Conservation (phyloP, 1,140 invertebrate genomes). For the Aphidius gifuensis region DNA sequence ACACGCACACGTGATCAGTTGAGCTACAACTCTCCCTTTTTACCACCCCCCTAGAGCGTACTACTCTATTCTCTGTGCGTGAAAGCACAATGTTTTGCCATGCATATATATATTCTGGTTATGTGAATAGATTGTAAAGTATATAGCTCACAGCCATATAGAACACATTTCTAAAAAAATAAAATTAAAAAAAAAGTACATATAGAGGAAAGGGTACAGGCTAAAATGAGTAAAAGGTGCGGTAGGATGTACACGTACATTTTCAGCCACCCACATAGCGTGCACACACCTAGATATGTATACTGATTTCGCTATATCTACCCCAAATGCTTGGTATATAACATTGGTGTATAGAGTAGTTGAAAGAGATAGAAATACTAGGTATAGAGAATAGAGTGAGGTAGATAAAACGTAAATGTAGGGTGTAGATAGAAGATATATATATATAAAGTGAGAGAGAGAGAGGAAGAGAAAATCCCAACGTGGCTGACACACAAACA, state of each 20-base stretch:
- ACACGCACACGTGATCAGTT: conserved; percentile 25
- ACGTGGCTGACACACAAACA: conserved; percentile 35
- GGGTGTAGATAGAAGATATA: conserved; percentile 9
- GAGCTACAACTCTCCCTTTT: background rate
- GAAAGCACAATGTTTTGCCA: conserved; percentile 21
- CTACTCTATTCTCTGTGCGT: conserved; percentile 22
- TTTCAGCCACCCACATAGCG: conserved; percentile 10
- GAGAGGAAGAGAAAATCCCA: conserved; percentile 26
- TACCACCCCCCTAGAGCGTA: background rate
- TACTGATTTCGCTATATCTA: background rate
- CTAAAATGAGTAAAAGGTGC: conserved; percentile 25
- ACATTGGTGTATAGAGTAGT: too few relatives aligned
- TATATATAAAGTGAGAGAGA: conserved; percentile 16
- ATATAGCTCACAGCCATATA: too few relatives aligned
- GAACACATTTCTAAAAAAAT: conserved; percentile 14
- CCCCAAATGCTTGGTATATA: too few relatives aligned
- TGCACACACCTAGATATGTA: conserved; percentile 2
- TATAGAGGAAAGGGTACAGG: conserved; percentile 6
- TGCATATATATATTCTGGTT: background rate
- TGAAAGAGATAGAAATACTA: background rate
- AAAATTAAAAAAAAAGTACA: conserved; percentile 10
- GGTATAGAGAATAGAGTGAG: conserved; percentile 25
- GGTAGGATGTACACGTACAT: conserved; percentile 20
- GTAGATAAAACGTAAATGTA: conserved; percentile 18
- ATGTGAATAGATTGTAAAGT: conserved; percentile 12